Base-by-base conservation (phyloP, 1,140 invertebrate genomes). In the Drosophila sp. region DNA sequence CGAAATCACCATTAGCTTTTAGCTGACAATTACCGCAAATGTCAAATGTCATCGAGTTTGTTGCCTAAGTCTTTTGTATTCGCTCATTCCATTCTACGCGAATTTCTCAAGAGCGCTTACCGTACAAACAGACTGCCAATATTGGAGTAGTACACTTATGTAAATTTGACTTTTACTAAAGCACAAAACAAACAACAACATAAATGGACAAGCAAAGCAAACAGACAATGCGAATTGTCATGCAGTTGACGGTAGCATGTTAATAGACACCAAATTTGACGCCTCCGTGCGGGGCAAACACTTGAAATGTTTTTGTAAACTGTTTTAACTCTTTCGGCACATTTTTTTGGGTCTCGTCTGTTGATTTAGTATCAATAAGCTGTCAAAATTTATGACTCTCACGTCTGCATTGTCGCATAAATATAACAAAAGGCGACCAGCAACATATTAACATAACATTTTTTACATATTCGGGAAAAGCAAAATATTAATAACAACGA, bases 311-410 rank as follows among this genome's bases (percentile, higher is more conserved):
- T 51, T 62, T 72, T 72, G 7, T 0, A 36, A 64, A 41, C 27
- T 63, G 14, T 62, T 54, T 71, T n/a, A 50, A 36, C 32, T 61
- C 13, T 41, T 45, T 25, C 45, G 21, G 41, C 41, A 18, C n/a
- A 40, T n/a, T 54, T 56, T 61, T 18, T 54, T 48, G 34, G 7
- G 34, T 5, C 34, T n/a, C 21, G 36, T 27, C 16, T 59, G 64
- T 61, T 51, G 57, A 66, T 80, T 76, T 82, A 87, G 56, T 79
- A 84, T 87, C 79, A 87, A 87, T 89, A 89, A 89, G 78, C 76
- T 80, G 79, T 87, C 76, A 79, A 82, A 67, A 74, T 87, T 83
- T 83, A 87, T 89, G 75, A 40, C 83, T 62, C 64, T 64, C 81
- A 75, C 78, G 67, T 73, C 79, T 59, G 41, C 79, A 50, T 61